Evolutionary conservation across 1,140 invertebrate genomes (phyloP), one percentile per base, ranked within the genome.

Genomic region (Philaenus spumarius): DNA sequence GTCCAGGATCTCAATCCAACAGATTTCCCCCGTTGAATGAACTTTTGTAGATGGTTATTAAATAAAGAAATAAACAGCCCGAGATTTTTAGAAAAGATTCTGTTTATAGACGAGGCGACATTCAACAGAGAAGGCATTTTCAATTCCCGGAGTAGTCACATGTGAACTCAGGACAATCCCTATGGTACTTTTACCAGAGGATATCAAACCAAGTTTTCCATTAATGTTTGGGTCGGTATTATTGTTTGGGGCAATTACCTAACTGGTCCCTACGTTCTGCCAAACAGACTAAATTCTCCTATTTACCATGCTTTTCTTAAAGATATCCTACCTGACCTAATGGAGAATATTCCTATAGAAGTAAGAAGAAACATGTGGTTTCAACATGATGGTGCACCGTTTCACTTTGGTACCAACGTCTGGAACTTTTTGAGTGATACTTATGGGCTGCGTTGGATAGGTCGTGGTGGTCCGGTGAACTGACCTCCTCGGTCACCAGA

Each of bases 221-320:
- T 66, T 0, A 66, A 66, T 52, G 20, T 64, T 52, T 66, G 54
- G 58, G 43, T 42, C 2, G 54, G 61, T 22, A 61, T 66, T 26
- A 14, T 65, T 1, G 53, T n/a, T n/a, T n/a, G n/a, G n/a, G n/a
- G n/a, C n/a, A 47, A 65, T 4, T 15, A 46, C 24, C 57, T 73
- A 17, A 64, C 72, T 64, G 69, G 69, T 14, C 70, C 71, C 20
- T 61, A 66, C 58, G 60, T 73, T 61, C 58, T 72, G 22, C 66
- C 69, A 6, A 55, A 59, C 14, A 62, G 55, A 24, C 56, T 65
- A 3, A 66, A 42, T 17, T 51, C 39, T 19, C 5, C 34, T 20
- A 54, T 15, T 3, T 66, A 63, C 52, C 24, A 48, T 5, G 9
- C 46, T 30, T 63, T 67, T 48, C 39, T 66, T 11, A 34, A 48